phyloP scores from a whole-genome alignment of 2,113 vertebrate species.

The Myotis yumanensis region DNA sequence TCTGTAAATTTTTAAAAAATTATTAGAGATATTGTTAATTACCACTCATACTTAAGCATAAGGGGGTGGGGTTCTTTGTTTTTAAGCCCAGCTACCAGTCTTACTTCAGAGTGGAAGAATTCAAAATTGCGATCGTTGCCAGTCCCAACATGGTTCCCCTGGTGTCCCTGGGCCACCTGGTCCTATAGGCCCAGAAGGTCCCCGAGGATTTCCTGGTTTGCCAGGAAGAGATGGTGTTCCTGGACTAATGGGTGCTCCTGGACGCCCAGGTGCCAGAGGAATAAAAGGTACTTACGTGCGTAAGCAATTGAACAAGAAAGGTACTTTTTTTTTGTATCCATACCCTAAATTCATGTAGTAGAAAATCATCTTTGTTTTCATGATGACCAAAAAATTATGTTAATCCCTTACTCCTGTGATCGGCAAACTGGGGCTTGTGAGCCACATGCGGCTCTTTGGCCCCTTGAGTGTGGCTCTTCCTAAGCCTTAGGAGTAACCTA shows the following conservation, averaged over 20 bases:
- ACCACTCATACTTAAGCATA: not conserved
- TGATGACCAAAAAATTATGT: not conserved
- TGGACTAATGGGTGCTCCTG: constrained; percentile 88
- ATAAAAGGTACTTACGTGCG: constrained; percentile 87
- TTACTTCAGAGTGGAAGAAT: constrained; percentile 90
- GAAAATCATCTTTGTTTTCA: constrained; percentile 26
- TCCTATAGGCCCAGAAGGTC: constrained; percentile 88
- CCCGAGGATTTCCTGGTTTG: constrained; percentile 90
- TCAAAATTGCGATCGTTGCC: constrained; percentile 90
- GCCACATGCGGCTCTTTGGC: no score
- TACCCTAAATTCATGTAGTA: not conserved
- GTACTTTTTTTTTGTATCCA: not conserved
- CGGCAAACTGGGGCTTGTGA: no score
- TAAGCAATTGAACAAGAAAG: not conserved
- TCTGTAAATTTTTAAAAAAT: not conserved
- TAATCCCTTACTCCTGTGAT: not conserved
- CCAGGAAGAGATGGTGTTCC: constrained; percentile 89
- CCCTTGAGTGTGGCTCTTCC: no score
- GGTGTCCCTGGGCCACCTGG: constrained; percentile 91
- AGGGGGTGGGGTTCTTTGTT: constrained; percentile 33
- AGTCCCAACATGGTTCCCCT: constrained; percentile 85
- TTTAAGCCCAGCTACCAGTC: constrained; percentile 90
- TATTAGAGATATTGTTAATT: not conserved
- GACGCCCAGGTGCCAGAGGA: constrained; percentile 89
- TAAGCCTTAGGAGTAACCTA: no score